phyloP scores from a whole-genome alignment of 2,113 vertebrate genomes.

The Chamaetylas fuelleborni region DNA sequence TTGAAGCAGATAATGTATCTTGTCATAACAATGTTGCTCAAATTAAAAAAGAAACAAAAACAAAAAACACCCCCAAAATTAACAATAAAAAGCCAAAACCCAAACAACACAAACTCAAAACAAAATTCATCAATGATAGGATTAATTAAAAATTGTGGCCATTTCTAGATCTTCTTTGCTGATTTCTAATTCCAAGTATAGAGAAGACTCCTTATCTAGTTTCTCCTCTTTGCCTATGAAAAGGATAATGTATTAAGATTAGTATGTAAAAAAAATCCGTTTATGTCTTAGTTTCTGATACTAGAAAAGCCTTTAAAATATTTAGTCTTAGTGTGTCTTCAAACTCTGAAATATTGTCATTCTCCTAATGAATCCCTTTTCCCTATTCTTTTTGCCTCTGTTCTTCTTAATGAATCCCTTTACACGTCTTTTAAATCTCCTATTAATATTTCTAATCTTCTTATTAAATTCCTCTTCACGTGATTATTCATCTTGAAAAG shows the following conservation, averaged over 20 bases:
- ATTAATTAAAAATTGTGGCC: not conserved
- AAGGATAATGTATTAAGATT: not conserved
- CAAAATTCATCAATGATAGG: accelerated
- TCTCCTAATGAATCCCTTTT: not conserved
- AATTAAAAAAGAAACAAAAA: not conserved
- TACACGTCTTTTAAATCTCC: not conserved
- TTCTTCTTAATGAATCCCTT: not conserved
- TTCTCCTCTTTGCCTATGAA: not conserved
- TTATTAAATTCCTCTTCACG: not conserved
- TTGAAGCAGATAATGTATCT: not conserved
- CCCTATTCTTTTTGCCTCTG: not conserved
- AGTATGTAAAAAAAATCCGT: not conserved
- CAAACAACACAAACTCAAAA: not conserved
- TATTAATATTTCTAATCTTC: not conserved
- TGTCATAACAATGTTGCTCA: not conserved
- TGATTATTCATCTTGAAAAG: not conserved
- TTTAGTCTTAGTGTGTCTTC: not conserved
- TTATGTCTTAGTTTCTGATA: not conserved
- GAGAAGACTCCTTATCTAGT: not conserved
- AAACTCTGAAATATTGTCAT: not conserved
- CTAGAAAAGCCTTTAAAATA: not conserved
- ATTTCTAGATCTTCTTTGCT: not conserved
- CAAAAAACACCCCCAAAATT: accelerated
- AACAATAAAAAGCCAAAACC: not conserved
- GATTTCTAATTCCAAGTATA: not conserved